Base-by-base conservation (phyloP, 37 sponge, comb jelly and placozoan genomes). In the Amphimedon queenslandica region DNA sequence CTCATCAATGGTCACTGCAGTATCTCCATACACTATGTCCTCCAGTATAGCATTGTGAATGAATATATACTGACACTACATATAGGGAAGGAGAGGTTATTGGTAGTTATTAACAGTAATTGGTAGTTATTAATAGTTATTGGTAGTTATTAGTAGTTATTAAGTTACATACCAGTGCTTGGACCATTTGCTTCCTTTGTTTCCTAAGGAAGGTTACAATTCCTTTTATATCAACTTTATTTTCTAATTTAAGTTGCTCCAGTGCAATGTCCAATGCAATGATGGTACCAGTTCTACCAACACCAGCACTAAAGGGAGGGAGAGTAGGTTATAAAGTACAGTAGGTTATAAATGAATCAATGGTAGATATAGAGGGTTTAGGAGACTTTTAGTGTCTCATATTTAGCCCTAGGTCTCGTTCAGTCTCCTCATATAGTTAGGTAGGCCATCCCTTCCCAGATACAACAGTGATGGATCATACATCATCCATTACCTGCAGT, bases 401-500 rank as follows among this genome's bases (percentile, higher is more conserved):
- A n/a, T n/a, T n/a, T n/a, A n/a, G n/a, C n/a, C n/a, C n/a, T n/a
- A n/a, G n/a, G n/a, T n/a, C n/a, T n/a, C n/a, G n/a, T n/a, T n/a
- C n/a, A n/a, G n/a, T n/a, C n/a, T n/a, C n/a, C n/a, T n/a, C n/a
- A 1, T 58, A 58, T 5, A 4, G 3, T 3, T 2, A 2, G 28
- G 1, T 58, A 58, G 3, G 28, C 4, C 2, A 30, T 3, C n/a
- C n/a, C n/a, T n/a, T n/a, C n/a, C n/a, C n/a, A n/a, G n/a, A n/a
- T n/a, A n/a, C n/a, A n/a, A n/a, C n/a, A n/a, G n/a, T n/a, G n/a
- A n/a, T n/a, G n/a, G n/a, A n/a, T n/a, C n/a, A n/a, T n/a, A n/a
- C n/a, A n/a, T n/a, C n/a, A n/a, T n/a, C n/a, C n/a, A n/a, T 28
- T 4, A 76, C 84, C 89, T 88, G 82, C 90, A 90, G 82, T 90